phyloP scores from a whole-genome alignment of 2,797 vertebrate species.

The Simalia tracyae region DNA sequence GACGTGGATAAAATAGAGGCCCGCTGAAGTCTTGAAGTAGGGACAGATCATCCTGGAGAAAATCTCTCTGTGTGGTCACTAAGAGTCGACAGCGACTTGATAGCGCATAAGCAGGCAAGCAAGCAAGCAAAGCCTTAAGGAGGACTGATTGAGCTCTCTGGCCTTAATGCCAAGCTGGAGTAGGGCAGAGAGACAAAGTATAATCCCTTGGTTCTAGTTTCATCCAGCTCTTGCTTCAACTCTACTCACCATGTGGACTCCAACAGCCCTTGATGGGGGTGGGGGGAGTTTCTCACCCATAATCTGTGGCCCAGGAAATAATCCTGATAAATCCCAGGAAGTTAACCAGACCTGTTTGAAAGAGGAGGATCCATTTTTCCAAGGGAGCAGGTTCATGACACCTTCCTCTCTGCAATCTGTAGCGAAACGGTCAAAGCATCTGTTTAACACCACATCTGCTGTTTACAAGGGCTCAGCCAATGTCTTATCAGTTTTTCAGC shows the following conservation, averaged over 20 bases:
- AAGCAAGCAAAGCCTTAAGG: not conserved
- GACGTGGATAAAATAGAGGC: not conserved
- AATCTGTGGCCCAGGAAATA: not conserved
- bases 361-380: not conserved
- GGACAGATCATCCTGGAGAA: not conserved
- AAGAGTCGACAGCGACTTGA: not conserved
- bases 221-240: not conserved
- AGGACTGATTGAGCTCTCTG: not conserved
- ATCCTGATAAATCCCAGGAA: not conserved
- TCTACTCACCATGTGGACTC: not conserved
- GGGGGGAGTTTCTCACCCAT: not conserved
- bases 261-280: not conserved
- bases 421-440: not conserved
- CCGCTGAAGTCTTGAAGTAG: not conserved
- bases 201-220: not conserved
- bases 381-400: not conserved
- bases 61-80: not conserved
- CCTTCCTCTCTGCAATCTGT: not conserved
- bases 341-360: not conserved
- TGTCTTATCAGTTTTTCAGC: not conserved
- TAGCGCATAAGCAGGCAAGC: not conserved
- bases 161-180: not conserved
- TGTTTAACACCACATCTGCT: not conserved
- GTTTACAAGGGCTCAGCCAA: constrained; percentile 1
- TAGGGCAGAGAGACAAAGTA: not conserved